A percentile compares a stretch with the other conserved stretches of the same genome.
Conservation (phyloP, 2,113 vertebrate species). For the Ailurus styani region DNA sequence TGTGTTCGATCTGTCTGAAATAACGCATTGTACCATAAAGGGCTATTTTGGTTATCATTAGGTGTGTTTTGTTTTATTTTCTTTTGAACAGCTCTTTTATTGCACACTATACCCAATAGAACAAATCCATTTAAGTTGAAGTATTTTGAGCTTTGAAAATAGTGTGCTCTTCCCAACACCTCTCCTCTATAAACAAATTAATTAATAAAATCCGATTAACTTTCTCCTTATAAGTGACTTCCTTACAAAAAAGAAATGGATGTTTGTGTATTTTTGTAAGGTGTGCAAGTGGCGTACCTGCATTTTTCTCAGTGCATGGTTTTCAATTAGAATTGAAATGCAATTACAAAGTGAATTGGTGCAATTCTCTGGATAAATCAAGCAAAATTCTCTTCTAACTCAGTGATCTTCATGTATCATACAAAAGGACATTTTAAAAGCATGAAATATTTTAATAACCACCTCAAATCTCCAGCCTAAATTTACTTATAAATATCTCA, state of each 20-base stretch:
- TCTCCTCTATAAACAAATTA: background rate
- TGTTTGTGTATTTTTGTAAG: conserved; percentile 27
- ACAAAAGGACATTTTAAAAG: conserved; percentile 4
- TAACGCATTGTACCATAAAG: background rate
- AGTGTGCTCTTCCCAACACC: background rate
- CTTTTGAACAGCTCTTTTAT: background rate
- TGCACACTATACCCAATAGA: background rate
- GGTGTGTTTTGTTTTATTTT: background rate
- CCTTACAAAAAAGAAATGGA: background rate
- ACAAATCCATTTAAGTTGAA: conserved; percentile 14
- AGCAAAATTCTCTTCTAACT: conserved; percentile 18
- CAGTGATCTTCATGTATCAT: background rate
- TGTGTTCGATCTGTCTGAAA: background rate
- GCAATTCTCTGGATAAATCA: conserved; percentile 29
- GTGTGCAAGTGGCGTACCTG: background rate
- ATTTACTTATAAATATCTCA: background rate
- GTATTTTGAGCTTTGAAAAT: conserved; percentile 11
- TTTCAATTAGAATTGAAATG: conserved; percentile 47
- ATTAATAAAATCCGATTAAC: conserved; percentile 27
- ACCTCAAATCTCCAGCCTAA: background rate
- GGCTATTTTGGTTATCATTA: background rate
- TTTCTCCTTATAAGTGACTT: background rate
- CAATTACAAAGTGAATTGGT: conserved; percentile 30
- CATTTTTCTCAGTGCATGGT: conserved; percentile 18
- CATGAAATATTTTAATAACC: conserved; percentile 12